phyloP scores from a whole-genome alignment of 1,140 invertebrate species.

The Laupala kohalensis region DNA sequence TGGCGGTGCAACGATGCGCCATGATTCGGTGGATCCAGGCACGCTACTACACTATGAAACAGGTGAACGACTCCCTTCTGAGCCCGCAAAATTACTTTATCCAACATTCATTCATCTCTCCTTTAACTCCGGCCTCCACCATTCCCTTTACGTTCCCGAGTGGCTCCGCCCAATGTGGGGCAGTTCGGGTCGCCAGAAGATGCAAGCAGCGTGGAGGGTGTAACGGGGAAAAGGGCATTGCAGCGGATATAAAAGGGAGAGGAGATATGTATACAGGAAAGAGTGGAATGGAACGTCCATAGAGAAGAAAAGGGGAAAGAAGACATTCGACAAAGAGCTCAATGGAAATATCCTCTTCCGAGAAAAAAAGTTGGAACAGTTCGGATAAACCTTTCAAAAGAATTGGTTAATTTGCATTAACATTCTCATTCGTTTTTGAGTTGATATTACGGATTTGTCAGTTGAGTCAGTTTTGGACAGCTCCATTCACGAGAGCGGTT shows the following conservation, averaged over 20 bases:
- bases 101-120: not conserved
- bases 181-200: too few relatives aligned
- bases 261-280: too few relatives aligned
- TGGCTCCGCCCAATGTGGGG: not conserved
- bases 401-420: too few relatives aligned
- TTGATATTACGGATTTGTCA: too few relatives aligned
- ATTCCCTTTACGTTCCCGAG: not conserved
- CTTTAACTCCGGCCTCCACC: not conserved
- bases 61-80: not conserved
- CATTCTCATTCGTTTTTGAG: too few relatives aligned
- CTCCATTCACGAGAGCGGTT: too few relatives aligned
- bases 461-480: too few relatives aligned
- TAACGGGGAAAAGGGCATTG: not conserved
- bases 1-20: not conserved
- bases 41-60: not conserved
- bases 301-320: not conserved
- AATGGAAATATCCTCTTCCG: too few relatives aligned
- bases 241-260: too few relatives aligned
- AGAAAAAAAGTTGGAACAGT: too few relatives aligned
- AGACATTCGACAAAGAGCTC: too few relatives aligned
- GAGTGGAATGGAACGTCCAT: not conserved
- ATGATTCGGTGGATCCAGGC: not conserved
- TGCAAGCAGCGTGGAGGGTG: not conserved
- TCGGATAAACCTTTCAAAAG: too few relatives aligned
- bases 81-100: not conserved